phyloP scores from a whole-genome alignment of 2,797 vertebrate species.

The Mus minutoides region DNA sequence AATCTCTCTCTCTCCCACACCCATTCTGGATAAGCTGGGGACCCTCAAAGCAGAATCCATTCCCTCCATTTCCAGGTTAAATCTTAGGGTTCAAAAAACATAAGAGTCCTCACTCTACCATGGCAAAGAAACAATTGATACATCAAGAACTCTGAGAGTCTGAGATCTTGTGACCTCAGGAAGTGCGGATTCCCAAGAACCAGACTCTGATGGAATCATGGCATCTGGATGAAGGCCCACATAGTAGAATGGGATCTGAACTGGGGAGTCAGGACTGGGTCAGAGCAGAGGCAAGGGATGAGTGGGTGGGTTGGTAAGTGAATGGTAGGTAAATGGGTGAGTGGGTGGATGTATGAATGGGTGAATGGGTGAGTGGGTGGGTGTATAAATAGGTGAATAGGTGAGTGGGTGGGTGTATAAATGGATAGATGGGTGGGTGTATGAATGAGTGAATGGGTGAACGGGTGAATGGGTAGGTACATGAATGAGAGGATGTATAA shows the following conservation, averaged over 20 bases:
- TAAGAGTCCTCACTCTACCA: background rate
- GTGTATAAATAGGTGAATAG: no score
- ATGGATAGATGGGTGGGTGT: background rate
- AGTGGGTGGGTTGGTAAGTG: background rate
- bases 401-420: background rate
- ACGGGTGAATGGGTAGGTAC: background rate
- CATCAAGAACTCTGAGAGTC: background rate
- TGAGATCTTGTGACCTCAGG: background rate
- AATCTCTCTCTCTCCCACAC: background rate
- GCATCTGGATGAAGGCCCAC: background rate
- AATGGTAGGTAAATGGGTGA: background rate
- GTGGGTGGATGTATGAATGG: background rate
- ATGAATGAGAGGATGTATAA: fast-evolving
- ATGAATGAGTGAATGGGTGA: background rate
- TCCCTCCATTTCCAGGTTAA: background rate
- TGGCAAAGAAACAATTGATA: background rate
- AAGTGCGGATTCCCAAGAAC: fast-evolving
- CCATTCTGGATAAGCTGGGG: background rate
- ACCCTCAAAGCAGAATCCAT: background rate
- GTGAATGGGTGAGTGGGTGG: no score
- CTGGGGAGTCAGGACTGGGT: background rate
- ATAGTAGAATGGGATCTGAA: background rate
- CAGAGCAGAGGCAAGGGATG: no score
- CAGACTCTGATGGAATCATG: background rate
- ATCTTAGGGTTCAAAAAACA: background rate